Evolutionary conservation across 2,888 invertebrate species (phyloP), one percentile per base, ranked within the genome.

Genomic region (Syritta pipiens): DNA sequence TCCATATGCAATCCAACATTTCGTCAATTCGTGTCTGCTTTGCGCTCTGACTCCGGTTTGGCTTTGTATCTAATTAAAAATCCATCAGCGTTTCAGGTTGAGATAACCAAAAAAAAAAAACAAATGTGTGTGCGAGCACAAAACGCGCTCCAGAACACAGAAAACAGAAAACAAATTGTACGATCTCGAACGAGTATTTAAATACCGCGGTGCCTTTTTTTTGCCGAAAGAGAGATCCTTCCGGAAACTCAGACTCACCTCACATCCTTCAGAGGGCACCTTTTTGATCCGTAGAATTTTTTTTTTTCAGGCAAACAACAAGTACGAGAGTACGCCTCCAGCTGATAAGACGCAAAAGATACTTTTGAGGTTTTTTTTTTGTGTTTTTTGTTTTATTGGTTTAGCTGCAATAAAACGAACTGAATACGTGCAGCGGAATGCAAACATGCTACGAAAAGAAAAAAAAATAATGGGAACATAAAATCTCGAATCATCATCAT

Each of bases 61-160:
- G 7, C 26, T 19, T n/a, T 26, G 17, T 49, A 49, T 32, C 76
- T 63, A 76, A 76, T 76, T 76, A 76, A 76, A 76, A 57, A 76
- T 71, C 57, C 76, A 76, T 76, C 76, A 76, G 55, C 19, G 14
- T 55, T 48, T 63, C 40, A 63, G 55, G 46, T 63, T 55, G 48
- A 22, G 48, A 59, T 19, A 32, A 63, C 37, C 57, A 71, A 71
- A 71, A 76, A 57, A 63, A 71, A 76, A n/a, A n/a, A n/a, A n/a
- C n/a, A n/a, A n/a, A n/a, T n/a, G n/a, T n/a, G n/a, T n/a, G n/a
- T n/a, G n/a, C n/a, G n/a, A n/a, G n/a, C n/a, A n/a, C n/a, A n/a
- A n/a, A n/a, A n/a, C n/a, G n/a, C n/a, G n/a, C n/a, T n/a, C n/a
- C n/a, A n/a, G n/a, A n/a, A n/a, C n/a, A n/a, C n/a, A n/a, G n/a